A percentile compares a stretch with the other conserved stretches of the same genome.
phyloP scores from a whole-genome alignment of 2,113 vertebrate genomes.

The Tyto alba region DNA sequence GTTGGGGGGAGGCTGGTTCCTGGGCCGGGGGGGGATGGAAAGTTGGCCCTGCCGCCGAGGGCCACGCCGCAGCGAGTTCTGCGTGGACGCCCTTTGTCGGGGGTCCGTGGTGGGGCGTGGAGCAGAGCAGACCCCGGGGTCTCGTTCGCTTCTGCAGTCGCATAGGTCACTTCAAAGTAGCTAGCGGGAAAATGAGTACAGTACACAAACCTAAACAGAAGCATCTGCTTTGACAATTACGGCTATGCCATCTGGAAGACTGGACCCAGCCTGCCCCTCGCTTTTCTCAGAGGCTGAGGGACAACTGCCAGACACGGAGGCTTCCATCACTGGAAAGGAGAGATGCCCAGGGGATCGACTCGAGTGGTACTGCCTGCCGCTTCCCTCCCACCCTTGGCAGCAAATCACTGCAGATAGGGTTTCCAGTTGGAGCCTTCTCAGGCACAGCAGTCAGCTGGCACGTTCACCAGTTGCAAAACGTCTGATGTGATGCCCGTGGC shows the following conservation, averaged over 20 bases:
- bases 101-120: not conserved
- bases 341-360: not conserved
- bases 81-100: rapidly evolving
- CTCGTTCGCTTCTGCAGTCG: not conserved
- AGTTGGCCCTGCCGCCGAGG: not conserved
- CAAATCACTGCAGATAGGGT: not conserved
- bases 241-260: not conserved
- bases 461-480: not conserved
- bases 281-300: not conserved
- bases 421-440: conserved; percentile 28
- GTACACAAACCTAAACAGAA: conserved; percentile 9
- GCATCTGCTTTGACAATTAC: not conserved
- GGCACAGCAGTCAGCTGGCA: conserved; percentile 36
- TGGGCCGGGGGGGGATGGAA: not conserved
- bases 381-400: conserved; percentile 26
- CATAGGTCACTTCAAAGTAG: not conserved
- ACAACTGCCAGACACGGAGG: not conserved
- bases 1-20: not conserved
- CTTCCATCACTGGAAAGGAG: not conserved
- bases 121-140: not conserved
- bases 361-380: conserved; percentile 5
- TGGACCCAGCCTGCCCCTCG: not conserved
- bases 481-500: conserved; percentile 2
- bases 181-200: not conserved
- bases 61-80: not conserved